A percentile compares a stretch with the other conserved stretches of the same genome.
Conservation (phyloP, 2,797 vertebrate genomes). For the Paedocypris micromegethes region DNA sequence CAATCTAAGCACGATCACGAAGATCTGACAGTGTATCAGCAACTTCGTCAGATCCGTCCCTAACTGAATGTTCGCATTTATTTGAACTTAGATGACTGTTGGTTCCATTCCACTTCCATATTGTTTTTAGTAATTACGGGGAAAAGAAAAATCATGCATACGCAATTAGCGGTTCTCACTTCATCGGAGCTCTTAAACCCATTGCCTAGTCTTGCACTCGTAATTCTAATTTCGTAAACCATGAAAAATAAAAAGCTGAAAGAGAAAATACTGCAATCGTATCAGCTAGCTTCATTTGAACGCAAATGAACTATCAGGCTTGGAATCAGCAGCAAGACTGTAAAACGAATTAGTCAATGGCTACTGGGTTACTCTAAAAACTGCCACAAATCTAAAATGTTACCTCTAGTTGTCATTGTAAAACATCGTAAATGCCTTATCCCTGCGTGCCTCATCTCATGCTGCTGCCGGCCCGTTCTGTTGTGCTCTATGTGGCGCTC, state of each 20-base stretch:
- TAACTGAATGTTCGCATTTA: too few species aligned
- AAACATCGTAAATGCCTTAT: slow-evolving; percentile 61
- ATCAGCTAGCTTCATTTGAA: slow-evolving; percentile 48
- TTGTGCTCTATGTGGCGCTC: slow-evolving; percentile 57
- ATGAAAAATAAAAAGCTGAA: slow-evolving; percentile 32
- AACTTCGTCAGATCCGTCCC: too few species aligned
- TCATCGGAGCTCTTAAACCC: slow-evolving; percentile 31
- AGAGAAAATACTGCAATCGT: slow-evolving; percentile 49
- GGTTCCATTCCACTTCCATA: too few species aligned
- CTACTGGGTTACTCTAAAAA: slow-evolving; percentile 44
- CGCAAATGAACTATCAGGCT: slow-evolving; percentile 4
- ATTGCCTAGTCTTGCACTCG: slow-evolving; percentile 28
- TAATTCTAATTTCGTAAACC: slow-evolving; percentile 42
- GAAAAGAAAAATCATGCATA: too few species aligned
- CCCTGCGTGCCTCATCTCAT: slow-evolving; percentile 51
- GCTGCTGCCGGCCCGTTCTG: slow-evolving; percentile 44
- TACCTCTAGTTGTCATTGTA: slow-evolving; percentile 47
- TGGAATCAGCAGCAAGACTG: slow-evolving; percentile 23
- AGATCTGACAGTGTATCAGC: too few species aligned
- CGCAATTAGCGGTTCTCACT: slow-evolving; percentile 21
- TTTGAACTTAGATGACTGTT: too few species aligned
- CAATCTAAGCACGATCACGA: too few species aligned
- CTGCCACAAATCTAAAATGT: slow-evolving; percentile 38
- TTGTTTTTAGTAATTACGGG: too few species aligned
- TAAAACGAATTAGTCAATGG: slow-evolving; percentile 42